These are phyloP conservation scores for Bombyx mandarina DNA, from an alignment of 1,140 invertebrate genomes.

Conservation along the genomic window DNA sequence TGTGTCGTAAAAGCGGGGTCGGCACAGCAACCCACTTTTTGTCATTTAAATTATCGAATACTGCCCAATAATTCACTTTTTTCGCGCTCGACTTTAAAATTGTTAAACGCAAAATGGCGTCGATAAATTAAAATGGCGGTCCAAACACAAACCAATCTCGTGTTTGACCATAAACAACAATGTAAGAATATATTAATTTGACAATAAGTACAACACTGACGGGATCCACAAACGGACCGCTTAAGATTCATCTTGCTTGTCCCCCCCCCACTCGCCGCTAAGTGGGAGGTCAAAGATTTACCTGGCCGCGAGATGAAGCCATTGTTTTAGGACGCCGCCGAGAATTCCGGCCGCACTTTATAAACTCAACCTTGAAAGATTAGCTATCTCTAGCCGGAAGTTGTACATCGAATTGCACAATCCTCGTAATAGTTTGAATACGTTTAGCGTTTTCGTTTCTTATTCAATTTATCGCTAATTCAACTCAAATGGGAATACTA, in stretches of 20 bases:
- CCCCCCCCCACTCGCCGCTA: constrained; percentile 1
- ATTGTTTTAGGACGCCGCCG: constrained; percentile 13
- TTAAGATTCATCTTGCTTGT: too few species aligned
- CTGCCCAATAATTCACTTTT: background rate
- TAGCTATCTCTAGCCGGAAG: too few species aligned
- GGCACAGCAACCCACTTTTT: too few species aligned
- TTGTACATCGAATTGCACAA: too few species aligned
- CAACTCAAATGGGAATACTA: too few species aligned
- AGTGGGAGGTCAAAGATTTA: constrained; percentile 10
- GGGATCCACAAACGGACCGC: too few species aligned
- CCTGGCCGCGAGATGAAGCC: constrained; percentile 19
- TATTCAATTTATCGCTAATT: too few species aligned
- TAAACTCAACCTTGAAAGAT: too few species aligned
- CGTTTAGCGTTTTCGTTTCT: too few species aligned
- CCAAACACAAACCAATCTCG: constrained; percentile 21
- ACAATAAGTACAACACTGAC: constrained; percentile 20
- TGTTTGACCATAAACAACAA: constrained; percentile 31
- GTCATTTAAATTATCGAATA: background rate
- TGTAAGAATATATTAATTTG: constrained; percentile 35
- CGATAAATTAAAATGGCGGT: constrained; percentile 1
- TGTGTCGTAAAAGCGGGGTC: too few species aligned
- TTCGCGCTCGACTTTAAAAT: background rate
- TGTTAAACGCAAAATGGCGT: too few species aligned
- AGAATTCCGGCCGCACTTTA: constrained; percentile 10
- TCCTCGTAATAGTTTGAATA: too few species aligned